Evolutionary conservation across 1,140 invertebrate genomes (phyloP), one percentile per base, ranked within the genome.

Genomic region (Adoxophyes honmai): DNA sequence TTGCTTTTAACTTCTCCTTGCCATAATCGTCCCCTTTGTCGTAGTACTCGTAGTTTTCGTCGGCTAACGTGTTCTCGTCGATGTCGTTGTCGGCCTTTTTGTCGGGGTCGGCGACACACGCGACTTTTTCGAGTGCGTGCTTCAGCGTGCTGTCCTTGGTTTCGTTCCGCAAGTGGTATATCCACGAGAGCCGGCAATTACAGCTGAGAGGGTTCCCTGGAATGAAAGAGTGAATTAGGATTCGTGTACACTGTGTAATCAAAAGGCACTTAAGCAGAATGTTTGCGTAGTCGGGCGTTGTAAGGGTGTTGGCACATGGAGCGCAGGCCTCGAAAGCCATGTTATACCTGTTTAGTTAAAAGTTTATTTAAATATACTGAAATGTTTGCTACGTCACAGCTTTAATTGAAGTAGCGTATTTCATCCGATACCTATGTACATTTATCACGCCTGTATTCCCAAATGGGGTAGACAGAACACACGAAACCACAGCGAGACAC

Each of bases 101-200:
- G 10, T 73, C 56, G 0, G 69, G n/a, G 13, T 86, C 75, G 33
- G 65, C 54, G 55, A 88, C 56, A 80, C 92, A 93, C 52, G 90
- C 91, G 55, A 92, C 81, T 66, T 91, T 89, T 55, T 92, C 90
- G 36, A 93, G 86, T 16, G 91, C 88, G 42, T 90, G 85, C 52
- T 85, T 88, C 55, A 93, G 81, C 55, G 89, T 89, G 21, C 66
- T 76, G 72, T 91, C 92, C 64, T 89, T 87, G 34, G 92, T 93
- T 68, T 93, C 91, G 68, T 92, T 92, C 33, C 89, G 90, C 34
- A 94, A 64, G 4, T 83, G 81, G 80, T 92, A 92, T 62, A 93
- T 91, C 93, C 93, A 94, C 1, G 91, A 88, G 15, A 93, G 86
- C 15, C 92, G 91, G 70, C 92, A 93, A 85, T 93, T 91, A 76